phyloP scores from a whole-genome alignment of 2,888 invertebrate species.

The Notodonta ziczac region DNA sequence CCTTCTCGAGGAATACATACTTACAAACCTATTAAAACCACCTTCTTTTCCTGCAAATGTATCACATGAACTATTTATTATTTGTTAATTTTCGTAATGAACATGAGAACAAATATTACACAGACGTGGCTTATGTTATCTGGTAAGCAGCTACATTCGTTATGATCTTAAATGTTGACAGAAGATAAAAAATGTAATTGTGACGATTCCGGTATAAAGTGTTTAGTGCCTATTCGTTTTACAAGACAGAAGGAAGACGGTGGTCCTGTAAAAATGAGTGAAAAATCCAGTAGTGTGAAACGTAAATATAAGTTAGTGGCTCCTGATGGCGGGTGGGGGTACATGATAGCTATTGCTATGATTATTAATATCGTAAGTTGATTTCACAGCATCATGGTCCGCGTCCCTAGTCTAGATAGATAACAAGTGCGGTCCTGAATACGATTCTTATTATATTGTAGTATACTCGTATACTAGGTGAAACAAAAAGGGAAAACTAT shows the following conservation, averaged over 20 bases:
- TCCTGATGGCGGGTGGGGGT: constrained; percentile 90
- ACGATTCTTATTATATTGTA: too few species aligned
- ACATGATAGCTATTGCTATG: constrained; percentile 85
- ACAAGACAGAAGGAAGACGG: constrained; percentile 10
- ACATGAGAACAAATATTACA: not conserved
- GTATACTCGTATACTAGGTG: too few species aligned
- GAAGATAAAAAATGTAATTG: constrained; percentile 34
- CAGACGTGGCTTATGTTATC: constrained; percentile 12
- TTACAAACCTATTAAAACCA: too few species aligned
- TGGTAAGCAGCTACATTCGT: constrained; percentile 23
- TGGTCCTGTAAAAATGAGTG: constrained; percentile 41
- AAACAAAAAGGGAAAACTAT: too few species aligned
- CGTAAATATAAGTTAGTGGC: constrained; percentile 57
- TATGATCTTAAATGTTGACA: constrained; percentile 26
- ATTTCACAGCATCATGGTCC: too few species aligned
- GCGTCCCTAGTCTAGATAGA: too few species aligned
- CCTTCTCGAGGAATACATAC: too few species aligned
- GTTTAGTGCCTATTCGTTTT: constrained; percentile 19
- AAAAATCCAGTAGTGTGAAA: constrained; percentile 35
- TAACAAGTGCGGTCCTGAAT: too few species aligned
- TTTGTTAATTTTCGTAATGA: not conserved
- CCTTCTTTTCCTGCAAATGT: too few species aligned
- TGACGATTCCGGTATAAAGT: constrained; percentile 6
- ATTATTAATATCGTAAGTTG: constrained; percentile 85
- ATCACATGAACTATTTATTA: not conserved